Conservation (phyloP, 2,113 vertebrate genomes). For the Rhynchopsitta pachyrhyncha region DNA sequence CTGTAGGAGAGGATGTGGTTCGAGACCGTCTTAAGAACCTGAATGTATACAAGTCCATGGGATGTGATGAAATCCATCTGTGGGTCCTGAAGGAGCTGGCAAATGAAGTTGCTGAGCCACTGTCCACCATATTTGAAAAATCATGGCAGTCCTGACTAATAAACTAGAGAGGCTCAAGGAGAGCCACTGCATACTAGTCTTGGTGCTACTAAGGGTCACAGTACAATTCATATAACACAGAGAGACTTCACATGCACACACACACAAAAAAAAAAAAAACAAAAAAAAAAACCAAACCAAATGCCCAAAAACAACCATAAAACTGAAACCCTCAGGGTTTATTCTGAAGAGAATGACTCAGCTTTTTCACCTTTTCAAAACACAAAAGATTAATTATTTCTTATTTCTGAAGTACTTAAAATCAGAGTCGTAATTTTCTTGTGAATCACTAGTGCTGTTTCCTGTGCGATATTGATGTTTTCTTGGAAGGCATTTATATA, state of each 20-base stretch:
- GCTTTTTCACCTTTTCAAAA: neutral
- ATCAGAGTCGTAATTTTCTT: neutral
- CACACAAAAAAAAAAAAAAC: neutral
- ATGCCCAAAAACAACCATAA: neutral
- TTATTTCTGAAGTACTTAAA: conserved; percentile 3
- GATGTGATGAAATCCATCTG: too few relatives aligned
- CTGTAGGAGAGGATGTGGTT: too few relatives aligned
- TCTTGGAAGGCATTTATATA: neutral
- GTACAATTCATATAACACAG: neutral
- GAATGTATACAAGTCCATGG: too few relatives aligned
- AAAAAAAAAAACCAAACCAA: neutral
- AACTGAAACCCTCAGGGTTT: neutral
- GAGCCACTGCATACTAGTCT: neutral
- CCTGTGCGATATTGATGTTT: neutral
- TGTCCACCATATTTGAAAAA: too few relatives aligned
- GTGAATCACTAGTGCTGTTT: neutral
- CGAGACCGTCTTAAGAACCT: too few relatives aligned
- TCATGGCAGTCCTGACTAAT: neutral
- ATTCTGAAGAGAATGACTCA: neutral
- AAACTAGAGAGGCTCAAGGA: neutral
- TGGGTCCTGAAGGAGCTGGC: too few relatives aligned
- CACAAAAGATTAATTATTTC: neutral
- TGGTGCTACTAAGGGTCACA: neutral
- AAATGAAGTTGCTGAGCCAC: too few relatives aligned
- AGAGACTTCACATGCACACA: neutral